A percentile compares a stretch with the other conserved stretches of the same genome.
These are phyloP conservation scores for Orgyia antiqua DNA, from an alignment of 2,888 invertebrate genomes.

Conservation along the genomic window DNA sequence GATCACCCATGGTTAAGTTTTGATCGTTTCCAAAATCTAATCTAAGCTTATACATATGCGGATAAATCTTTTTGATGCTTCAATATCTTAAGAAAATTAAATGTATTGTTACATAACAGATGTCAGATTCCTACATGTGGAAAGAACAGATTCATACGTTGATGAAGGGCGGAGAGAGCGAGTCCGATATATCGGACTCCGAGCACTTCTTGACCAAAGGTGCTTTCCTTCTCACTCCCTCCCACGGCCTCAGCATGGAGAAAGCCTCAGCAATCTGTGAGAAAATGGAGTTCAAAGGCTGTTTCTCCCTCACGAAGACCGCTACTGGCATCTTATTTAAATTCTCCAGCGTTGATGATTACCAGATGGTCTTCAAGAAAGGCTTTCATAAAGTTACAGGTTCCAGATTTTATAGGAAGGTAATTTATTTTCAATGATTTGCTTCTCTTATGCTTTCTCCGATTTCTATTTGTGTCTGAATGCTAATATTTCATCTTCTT, in stretches of 20 bases:
- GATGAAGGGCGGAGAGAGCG: constrained; percentile 86
- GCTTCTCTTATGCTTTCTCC: constrained; percentile 12
- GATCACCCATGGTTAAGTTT: too few species aligned
- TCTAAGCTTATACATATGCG: too few species aligned
- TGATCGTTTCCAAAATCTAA: too few species aligned
- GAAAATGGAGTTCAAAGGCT: constrained; percentile 92
- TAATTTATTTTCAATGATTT: constrained; percentile 48
- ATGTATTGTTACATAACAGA: too few species aligned
- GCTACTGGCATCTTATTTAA: constrained; percentile 93
- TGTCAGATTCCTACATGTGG: constrained; percentile 74
- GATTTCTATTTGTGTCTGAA: constrained; percentile 7
- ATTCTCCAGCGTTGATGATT: constrained; percentile 91
- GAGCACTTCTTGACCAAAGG: constrained; percentile 89
- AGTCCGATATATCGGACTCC: constrained; percentile 86
- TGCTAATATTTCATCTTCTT: constrained; percentile 8
- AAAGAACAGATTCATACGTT: constrained; percentile 75
- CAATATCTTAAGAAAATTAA: too few species aligned
- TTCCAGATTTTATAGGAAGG: constrained; percentile 91
- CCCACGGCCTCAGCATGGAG: constrained; percentile 91
- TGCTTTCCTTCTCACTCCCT: constrained; percentile 91
- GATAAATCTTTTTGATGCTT: too few species aligned
- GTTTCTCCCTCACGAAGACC: constrained; percentile 91
- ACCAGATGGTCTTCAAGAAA: constrained; percentile 90
- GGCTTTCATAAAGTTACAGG: constrained; percentile 93
- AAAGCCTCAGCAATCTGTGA: constrained; percentile 91